A percentile compares a stretch with the other conserved stretches of the same genome.
phyloP scores from a whole-genome alignment of 1,140 invertebrate genomes.

The Zaprionus lachaisei region DNA sequence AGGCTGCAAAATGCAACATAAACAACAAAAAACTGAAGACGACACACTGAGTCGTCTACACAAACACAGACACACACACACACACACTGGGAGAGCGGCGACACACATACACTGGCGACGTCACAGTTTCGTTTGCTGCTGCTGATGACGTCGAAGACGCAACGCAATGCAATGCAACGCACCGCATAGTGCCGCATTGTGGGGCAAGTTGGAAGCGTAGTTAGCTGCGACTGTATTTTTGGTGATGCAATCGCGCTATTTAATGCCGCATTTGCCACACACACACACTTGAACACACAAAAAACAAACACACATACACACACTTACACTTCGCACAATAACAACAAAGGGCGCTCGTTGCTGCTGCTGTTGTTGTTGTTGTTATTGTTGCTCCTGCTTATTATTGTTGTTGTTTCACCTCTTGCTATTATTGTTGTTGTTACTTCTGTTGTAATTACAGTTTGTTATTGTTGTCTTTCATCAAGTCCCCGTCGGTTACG shows the following conservation, averaged over 20 bases:
- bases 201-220: not conserved
- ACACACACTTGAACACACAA: conserved; percentile 5
- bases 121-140: conserved; percentile 27
- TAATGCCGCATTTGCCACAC: conserved; percentile 34
- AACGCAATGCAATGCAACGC: conserved; percentile 1
- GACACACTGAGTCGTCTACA: conserved; percentile 9
- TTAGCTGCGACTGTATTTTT: conserved; percentile 26
- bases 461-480: conserved; percentile 32
- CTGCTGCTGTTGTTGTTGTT: not conserved
- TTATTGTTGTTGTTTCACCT: conserved; percentile 1
- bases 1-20: conserved; percentile 39
- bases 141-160: conserved; percentile 41
- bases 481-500: conserved; percentile 11
- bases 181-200: not conserved
- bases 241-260: conserved; percentile 65
- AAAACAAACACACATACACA: conserved; percentile 9
- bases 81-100: not conserved
- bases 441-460: conserved; percentile 9
- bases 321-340: conserved; percentile 3
- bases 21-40: conserved; percentile 5
- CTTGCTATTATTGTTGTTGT: conserved; percentile 1
- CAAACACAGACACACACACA: conserved; percentile 18
- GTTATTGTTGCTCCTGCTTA: not conserved
- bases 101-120: conserved; percentile 29
- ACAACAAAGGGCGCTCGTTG: conserved; percentile 15